Evolutionary conservation across 2,113 vertebrate genomes (phyloP).

Genomic region (Boleophthalmus pectinirostris): DNA sequence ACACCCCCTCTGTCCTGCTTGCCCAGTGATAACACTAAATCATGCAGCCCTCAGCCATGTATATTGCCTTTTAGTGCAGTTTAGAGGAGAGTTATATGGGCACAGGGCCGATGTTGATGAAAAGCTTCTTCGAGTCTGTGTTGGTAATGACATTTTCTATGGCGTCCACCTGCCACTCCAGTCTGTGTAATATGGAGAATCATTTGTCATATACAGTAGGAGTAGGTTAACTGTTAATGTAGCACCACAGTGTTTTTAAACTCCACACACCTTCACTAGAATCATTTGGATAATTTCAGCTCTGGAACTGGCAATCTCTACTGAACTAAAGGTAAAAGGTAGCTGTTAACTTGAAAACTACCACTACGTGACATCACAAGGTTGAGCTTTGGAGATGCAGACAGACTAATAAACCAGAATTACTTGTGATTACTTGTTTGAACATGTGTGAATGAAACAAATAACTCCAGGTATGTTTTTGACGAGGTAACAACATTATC

Average conservation of each 20-base stretch:
- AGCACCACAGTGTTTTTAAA: neutral
- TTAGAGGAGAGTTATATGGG: conserved; percentile 54
- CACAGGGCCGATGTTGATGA: conserved; percentile 47
- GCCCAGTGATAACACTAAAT: conserved; percentile 55
- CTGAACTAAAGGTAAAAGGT: too few species aligned
- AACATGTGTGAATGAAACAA: too few species aligned
- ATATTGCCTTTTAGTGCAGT: conserved; percentile 60
- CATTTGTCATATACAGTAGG: conserved; percentile 44
- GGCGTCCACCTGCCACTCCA: conserved; percentile 26
- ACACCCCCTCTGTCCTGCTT: conserved; percentile 14
- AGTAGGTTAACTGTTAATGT: conserved; percentile 23
- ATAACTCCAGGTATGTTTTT: too few species aligned
- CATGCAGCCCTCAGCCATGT: conserved; percentile 35
- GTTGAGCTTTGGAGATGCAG: too few species aligned
- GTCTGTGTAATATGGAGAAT: conserved; percentile 56
- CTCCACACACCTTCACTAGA: too few species aligned
- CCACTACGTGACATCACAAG: too few species aligned
- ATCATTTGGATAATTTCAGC: too few species aligned
- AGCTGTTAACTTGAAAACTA: too few species aligned
- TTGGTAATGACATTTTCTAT: conserved; percentile 54
- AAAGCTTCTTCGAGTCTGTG: conserved; percentile 46
- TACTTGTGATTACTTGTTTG: too few species aligned
- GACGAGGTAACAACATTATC: too few species aligned
- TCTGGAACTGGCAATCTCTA: too few species aligned
- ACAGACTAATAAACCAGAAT: too few species aligned